Base-by-base conservation (phyloP, 2,797 vertebrate species). In the Chanos chanos region DNA sequence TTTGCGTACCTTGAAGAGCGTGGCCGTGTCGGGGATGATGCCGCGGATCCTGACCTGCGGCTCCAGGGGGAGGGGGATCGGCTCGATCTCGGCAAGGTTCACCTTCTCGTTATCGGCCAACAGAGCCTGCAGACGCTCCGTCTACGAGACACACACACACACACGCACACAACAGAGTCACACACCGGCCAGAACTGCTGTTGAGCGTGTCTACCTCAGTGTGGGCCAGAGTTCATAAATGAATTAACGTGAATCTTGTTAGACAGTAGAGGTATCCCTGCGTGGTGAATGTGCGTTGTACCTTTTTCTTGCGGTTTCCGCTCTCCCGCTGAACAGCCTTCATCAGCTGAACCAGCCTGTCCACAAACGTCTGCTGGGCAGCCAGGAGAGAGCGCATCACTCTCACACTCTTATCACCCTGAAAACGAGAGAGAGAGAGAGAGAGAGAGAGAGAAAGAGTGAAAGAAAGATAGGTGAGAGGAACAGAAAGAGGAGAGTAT, bases 231-330 rank as follows among this genome's bases (percentile, higher is more conserved):
- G 30, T 34, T 28, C 22, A 50, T 53, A 30, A 52, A 31, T 28
- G 21, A 48, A 13, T 56, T 15, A 30, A 18, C 19, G 18, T 15
- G 13, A n/a, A n/a, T n/a, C n/a, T n/a, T n/a, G n/a, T n/a, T n/a
- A n/a, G n/a, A n/a, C n/a, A n/a, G n/a, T n/a, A 28, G 9, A 15
- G 27, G 41, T n/a, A n/a, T n/a, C n/a, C n/a, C 18, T 49, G 13
- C 31, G 19, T 1, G 7, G n/a, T 7, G 13, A 45, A 3, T 9
- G 8, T 5, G 16, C 16, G 24, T 5, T 30, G 70, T 73, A 97
- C 96, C 93, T 99, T 99, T 76, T 97, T 99, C 78, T 96, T 98
- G 51, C 96, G 94, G 72, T 99, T 99, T 3, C 96, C 96, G 3
- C 95, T 99, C 83, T 99, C 96, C 64, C 95, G 87, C 70, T 99